Conservation (phyloP, 2,113 vertebrate genomes). For the Toxostoma redivivum region DNA sequence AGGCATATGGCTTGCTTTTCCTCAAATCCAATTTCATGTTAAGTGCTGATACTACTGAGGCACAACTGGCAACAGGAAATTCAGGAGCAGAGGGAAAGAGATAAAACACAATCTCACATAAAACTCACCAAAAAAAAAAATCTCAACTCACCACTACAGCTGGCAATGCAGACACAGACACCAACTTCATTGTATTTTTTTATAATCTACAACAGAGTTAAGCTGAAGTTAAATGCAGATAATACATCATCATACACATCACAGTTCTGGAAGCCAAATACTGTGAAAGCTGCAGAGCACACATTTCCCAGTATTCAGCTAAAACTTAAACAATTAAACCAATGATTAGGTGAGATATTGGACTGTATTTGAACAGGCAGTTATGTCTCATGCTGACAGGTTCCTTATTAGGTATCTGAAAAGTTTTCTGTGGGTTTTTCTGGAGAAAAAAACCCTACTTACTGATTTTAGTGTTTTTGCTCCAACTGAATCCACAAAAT, state of each 20-base stretch:
- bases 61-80: neutral
- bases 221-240: neutral
- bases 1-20: neutral
- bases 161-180: slow-evolving; percentile 81
- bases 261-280: neutral
- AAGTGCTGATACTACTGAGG: neutral
- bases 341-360: neutral
- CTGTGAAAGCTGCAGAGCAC: neutral
- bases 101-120: neutral
- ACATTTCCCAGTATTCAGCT: neutral
- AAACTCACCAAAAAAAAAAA: neutral
- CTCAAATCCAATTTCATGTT: neutral
- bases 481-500: slow-evolving; percentile 94
- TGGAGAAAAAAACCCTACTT: slow-evolving; percentile 16
- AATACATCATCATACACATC: neutral
- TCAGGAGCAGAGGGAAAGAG: neutral
- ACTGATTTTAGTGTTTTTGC: slow-evolving; percentile 90
- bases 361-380: neutral
- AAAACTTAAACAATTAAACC: neutral
- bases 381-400: neutral
- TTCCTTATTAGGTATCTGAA: neutral
- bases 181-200: slow-evolving; percentile 85
- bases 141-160: slow-evolving; percentile 83
- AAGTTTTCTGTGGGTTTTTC: neutral
- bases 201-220: slow-evolving; percentile 81